These are phyloP conservation scores for Drosophila fuyamai DNA, from an alignment of 1,140 invertebrate species.

Conservation along the genomic window DNA sequence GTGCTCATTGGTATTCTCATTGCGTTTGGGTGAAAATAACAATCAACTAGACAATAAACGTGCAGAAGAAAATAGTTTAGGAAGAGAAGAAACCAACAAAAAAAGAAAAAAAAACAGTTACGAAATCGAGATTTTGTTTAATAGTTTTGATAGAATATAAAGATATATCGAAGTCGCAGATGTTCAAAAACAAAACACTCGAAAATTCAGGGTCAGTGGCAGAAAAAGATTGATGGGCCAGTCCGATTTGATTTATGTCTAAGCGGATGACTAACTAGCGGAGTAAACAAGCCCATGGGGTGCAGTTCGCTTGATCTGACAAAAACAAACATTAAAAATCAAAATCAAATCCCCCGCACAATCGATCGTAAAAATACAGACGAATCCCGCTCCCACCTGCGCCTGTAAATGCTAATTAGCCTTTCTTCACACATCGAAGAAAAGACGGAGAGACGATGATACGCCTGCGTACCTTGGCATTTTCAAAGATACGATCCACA, in stretches of 20 bases:
- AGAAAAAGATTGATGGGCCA: constrained; percentile 51
- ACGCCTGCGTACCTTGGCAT: constrained; percentile 62
- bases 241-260: constrained; percentile 40
- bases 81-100: background rate
- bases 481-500: constrained; percentile 69
- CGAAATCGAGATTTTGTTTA: constrained; percentile 70
- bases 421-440: constrained; percentile 65
- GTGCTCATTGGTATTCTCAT: constrained; percentile 56
- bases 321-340: constrained; percentile 10
- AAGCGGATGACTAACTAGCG: constrained; percentile 50
- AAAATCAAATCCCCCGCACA: constrained; percentile 43
- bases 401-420: constrained; percentile 68
- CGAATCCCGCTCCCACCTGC: constrained; percentile 53
- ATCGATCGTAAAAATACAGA: constrained; percentile 10
- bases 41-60: constrained; percentile 59
- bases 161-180: constrained; percentile 14
- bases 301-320: constrained; percentile 10
- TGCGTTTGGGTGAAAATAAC: constrained; percentile 73
- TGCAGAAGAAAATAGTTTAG: constrained; percentile 15
- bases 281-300: constrained; percentile 34
- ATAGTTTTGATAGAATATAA: constrained; percentile 29
- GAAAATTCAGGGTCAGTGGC: constrained; percentile 56
- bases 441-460: background rate
- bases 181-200: constrained; percentile 24
- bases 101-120: constrained; percentile 58